These are phyloP conservation scores for Morinoia aosen DNA, from an alignment of 2,888 invertebrate species.

Conservation along the genomic window DNA sequence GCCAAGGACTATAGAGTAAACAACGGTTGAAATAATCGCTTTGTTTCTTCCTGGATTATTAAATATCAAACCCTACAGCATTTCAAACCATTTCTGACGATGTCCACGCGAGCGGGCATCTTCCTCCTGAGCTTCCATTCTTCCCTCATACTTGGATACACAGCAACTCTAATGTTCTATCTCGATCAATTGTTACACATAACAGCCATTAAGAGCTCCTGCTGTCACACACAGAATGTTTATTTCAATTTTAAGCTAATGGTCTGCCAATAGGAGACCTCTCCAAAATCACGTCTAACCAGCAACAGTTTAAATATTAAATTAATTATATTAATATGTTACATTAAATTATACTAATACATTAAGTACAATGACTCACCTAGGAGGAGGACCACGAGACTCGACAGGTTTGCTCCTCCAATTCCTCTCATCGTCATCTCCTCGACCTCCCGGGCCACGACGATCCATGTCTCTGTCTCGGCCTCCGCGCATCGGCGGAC, in stretches of 20 bases:
- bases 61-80: too few species aligned
- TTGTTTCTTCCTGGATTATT: too few species aligned
- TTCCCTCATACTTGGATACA: too few species aligned
- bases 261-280: not conserved
- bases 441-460: not conserved
- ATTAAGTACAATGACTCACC: not conserved
- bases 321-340: too few species aligned
- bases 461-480: constrained; percentile 36
- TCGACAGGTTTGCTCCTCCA: constrained; percentile 35
- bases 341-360: too few species aligned
- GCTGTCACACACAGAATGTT: not conserved
- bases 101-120: too few species aligned
- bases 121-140: too few species aligned
- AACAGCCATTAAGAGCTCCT: not conserved
- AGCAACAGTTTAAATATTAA: not conserved
- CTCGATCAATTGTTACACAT: too few species aligned
- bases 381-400: constrained; percentile 22
- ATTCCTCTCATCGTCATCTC: not conserved
- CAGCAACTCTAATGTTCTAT: too few species aligned
- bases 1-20: too few species aligned
- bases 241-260: not conserved
- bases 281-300: not conserved
- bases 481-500: constrained; percentile 29
- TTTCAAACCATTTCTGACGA: too few species aligned
- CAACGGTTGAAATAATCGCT: too few species aligned